Evolutionary conservation across 1,140 invertebrate species (phyloP), one percentile per base, ranked within the genome.

Genomic region (Phenacoccus solenopsis): DNA sequence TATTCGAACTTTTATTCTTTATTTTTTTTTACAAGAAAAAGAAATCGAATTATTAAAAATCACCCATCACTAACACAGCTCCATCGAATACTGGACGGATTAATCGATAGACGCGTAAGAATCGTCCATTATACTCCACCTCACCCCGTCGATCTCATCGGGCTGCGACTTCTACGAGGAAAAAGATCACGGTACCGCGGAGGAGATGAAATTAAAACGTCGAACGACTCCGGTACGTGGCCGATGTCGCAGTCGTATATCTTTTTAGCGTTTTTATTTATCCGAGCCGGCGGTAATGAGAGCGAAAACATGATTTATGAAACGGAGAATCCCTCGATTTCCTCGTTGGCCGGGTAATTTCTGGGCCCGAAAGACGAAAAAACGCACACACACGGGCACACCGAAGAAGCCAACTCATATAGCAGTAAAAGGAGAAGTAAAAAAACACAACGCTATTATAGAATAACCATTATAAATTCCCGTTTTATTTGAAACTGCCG

Each of bases 401-500:
- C 13, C 30, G 30, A 32, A 5, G 30, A 32, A 7, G 20, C 38
- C 3, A 49, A 49, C 13, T 10, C 2, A 49, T n/a, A 49, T 49
- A 49, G 30, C 13, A 32, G 13, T n/a, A n/a, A 32, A 32, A 32
- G 13, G 13, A 32, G 13, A 32, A 32, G 13, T 13, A 32, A 32
- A 49, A 49, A 49, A 49, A n/a, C 38, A 49, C 12, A 49, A 49
- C 38, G 20, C 38, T 49, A 49, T 49, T 49, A 49, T 49, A 49
- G 38, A 49, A 49, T 49, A 49, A 49, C 38, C 38, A 49, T 49
- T 49, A 49, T 49, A 49, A 49, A n/a, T 49, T 49, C 38, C 38
- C 38, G 38, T 49, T 49, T 49, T 49, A 49, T 49, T 49, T 49
- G 12, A 49, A 49, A 49, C 38, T 49, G 38, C 5, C 38, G 38